Evolutionary conservation across 1,140 invertebrate species (phyloP), one percentile per base, ranked within the genome.

Genomic region (Onthophagus taurus): DNA sequence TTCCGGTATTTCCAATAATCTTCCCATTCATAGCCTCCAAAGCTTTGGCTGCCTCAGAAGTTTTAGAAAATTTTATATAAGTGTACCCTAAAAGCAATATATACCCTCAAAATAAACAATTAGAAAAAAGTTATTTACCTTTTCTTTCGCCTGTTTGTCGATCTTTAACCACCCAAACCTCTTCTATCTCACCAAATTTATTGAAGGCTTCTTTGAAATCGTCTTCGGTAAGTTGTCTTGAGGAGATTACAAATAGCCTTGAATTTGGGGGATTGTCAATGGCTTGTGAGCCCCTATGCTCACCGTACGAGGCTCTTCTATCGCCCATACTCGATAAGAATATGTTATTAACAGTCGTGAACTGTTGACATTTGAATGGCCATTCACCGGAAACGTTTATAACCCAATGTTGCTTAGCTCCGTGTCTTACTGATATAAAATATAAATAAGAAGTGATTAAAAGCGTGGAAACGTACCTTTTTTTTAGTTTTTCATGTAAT

Each of bases 111-210:
- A 16, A 8, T 12, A 3, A 24, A 13, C 21, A 31, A 36, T 21
- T 21, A 38, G 19, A 14, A 16, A 14, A 37, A 9, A 7, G 7
- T 26, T 37, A 13, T 39, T 59, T 69, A 80, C 90, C 90, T 79
- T 92, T 93, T 52, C 83, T 80, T 59, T 90, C 86, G 31, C 87
- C 85, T 23, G 86, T 83, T 31, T 69, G 74, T 24, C 84, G 80
- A 60, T 93, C 86, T 68, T 83, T 88, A 5, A 93, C 85, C 51
- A 92, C 79, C 78, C 85, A 87, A 20, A 94, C 75, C 65, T 93
- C 86, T 65, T 92, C 85, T 36, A 95, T 85, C 20, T 73, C 75
- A 11, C 91, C 91, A 67, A 79, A 92, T 48, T 79, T 77, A 29
- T 79, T 75, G 63, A 95, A 95, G 4, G 75, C 72, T 34, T 81